phyloP scores from a whole-genome alignment of 1,140 invertebrate genomes.

The Gerris buenoi region DNA sequence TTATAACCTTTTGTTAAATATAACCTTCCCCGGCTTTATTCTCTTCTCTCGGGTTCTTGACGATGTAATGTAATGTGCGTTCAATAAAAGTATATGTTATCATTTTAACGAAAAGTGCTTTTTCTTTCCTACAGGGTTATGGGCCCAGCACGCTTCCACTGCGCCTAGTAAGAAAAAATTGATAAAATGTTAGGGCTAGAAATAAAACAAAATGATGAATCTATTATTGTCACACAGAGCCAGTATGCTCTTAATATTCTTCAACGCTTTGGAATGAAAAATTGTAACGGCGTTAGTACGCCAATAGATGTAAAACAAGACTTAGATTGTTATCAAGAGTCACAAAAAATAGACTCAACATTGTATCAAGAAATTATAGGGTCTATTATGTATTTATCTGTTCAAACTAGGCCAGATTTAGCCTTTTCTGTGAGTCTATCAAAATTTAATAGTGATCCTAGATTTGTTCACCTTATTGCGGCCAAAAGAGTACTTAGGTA shows the following conservation, averaged over 20 bases:
- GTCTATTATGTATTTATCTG: not conserved
- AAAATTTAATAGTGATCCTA: not conserved
- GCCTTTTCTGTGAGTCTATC: not conserved
- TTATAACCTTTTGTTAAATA: no score
- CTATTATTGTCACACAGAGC: not conserved
- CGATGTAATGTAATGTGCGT: no score
- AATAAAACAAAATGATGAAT: not conserved
- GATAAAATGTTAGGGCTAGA: not conserved
- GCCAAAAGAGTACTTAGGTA: not conserved
- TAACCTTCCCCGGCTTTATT: no score
- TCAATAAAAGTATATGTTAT: no score
- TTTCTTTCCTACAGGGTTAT: no score
- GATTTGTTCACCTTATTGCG: not conserved
- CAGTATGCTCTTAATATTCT: not conserved
- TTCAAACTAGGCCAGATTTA: not conserved
- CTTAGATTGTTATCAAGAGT: not conserved
- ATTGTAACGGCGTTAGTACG: not conserved
- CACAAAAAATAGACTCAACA: not conserved
- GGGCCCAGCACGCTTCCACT: slow-evolving; percentile 96
- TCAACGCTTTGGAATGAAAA: not conserved
- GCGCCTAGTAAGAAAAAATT: slow-evolving; percentile 47
- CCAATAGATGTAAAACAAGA: not conserved
- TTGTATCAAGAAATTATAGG: not conserved
- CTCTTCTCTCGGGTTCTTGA: no score
- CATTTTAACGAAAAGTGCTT: no score